Evolutionary conservation across 2,797 vertebrate genomes (phyloP).

Genomic region (Helarctos malayanus): DNA sequence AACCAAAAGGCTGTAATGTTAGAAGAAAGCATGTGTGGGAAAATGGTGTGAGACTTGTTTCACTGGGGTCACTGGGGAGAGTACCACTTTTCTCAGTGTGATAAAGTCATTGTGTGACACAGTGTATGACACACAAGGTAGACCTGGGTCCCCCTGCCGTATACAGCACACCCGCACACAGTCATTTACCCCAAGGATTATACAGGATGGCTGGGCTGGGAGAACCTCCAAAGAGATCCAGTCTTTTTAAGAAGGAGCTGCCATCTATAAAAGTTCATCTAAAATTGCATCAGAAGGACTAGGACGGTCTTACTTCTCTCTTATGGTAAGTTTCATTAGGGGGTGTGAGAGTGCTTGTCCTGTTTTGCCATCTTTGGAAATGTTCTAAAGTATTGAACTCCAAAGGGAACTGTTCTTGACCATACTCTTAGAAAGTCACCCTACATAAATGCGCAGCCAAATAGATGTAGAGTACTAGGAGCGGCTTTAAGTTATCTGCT

Average conservation of each 20-base stretch:
- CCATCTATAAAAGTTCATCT: neutral
- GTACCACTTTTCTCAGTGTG: neutral
- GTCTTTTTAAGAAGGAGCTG: neutral
- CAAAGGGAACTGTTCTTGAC: neutral
- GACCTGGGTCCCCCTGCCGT: neutral
- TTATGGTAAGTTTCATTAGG: neutral
- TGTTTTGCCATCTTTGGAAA: neutral
- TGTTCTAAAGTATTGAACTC: neutral
- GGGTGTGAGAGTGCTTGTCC: neutral
- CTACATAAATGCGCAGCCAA: neutral
- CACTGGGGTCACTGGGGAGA: neutral
- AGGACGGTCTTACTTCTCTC: neutral
- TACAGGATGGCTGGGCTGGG: neutral
- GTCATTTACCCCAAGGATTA: neutral
- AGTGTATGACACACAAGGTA: neutral
- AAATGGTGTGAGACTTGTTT: neutral
- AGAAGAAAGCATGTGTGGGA: neutral
- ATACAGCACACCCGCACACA: accelerated
- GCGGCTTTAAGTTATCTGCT: neutral
- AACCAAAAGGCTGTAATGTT: neutral
- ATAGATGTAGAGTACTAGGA: neutral
- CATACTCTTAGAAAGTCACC: neutral
- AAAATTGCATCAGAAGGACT: neutral
- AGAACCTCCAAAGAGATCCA: neutral
- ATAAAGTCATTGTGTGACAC: neutral